These are phyloP conservation scores for Elegia similella DNA, from an alignment of 2,888 invertebrate species.

Conservation along the genomic window DNA sequence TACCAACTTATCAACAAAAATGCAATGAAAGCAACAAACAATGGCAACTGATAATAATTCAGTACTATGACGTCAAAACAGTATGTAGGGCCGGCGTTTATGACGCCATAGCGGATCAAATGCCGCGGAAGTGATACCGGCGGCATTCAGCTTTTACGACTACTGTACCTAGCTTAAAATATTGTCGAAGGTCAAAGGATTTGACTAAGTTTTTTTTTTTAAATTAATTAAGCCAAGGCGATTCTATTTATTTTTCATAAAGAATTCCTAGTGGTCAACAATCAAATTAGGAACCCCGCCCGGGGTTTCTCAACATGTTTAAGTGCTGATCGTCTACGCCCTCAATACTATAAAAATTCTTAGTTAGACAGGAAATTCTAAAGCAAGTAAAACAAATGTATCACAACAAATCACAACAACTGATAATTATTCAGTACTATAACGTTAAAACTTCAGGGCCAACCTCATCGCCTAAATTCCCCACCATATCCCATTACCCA, in stretches of 20 bases:
- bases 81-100: slow-evolving; percentile 39
- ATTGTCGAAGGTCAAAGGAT: neutral
- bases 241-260: too few species aligned
- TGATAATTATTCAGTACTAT: slow-evolving; percentile 20
- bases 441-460: neutral
- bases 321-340: too few species aligned
- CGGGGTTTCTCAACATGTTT: too few species aligned
- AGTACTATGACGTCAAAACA: neutral
- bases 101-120: slow-evolving; percentile 59
- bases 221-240: neutral
- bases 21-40: slow-evolving; percentile 17
- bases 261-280: too few species aligned
- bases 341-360: too few species aligned
- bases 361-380: too few species aligned
- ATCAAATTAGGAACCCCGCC: too few species aligned
- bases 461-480: too few species aligned
- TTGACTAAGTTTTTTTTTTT: slow-evolving; percentile 1
- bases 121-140: slow-evolving; percentile 62
- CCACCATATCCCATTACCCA: too few species aligned
- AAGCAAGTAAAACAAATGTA: too few species aligned
- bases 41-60: slow-evolving; percentile 20
- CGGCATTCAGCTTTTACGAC: slow-evolving; percentile 13
- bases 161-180: slow-evolving; percentile 5
- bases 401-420: slow-evolving; percentile 13
- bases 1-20: too few species aligned